Evolutionary conservation across 1,140 invertebrate genomes (phyloP).

Genomic region (Sipha flava): DNA sequence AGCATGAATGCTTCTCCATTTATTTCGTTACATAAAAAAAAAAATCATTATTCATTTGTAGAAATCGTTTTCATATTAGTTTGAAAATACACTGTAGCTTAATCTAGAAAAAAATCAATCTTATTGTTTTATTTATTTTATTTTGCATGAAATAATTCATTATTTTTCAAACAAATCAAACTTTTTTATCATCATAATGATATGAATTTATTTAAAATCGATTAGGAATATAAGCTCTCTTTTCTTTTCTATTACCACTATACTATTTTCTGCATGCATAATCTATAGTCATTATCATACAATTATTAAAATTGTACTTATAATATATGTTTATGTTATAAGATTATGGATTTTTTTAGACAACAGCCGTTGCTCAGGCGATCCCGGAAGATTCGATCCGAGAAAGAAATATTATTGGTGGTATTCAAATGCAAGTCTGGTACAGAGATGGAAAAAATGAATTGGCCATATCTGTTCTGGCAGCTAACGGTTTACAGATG

Average conservation of each 20-base stretch:
- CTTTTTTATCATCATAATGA: background rate
- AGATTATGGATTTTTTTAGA: background rate
- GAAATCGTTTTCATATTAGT: no score
- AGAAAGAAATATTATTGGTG: slow-evolving; percentile 62
- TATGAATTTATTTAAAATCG: no score
- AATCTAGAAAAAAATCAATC: no score
- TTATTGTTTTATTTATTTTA: background rate
- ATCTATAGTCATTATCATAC: background rate
- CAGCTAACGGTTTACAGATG: slow-evolving; percentile 68
- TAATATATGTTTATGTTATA: background rate
- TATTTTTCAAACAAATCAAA: background rate
- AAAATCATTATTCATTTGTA: no score
- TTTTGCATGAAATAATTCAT: background rate
- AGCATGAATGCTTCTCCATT: background rate
- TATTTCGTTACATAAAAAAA: background rate
- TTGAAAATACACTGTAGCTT: no score
- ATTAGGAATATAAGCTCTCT: no score
- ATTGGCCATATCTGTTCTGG: slow-evolving; percentile 70
- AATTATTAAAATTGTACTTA: background rate
- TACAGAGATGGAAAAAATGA: slow-evolving; percentile 73
- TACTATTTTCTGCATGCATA: no score
- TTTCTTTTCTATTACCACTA: no score
- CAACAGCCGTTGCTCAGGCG: background rate
- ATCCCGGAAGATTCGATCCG: slow-evolving; percentile 60
- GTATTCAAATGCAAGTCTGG: slow-evolving; percentile 77